Evolutionary conservation across 2,797 vertebrate species (phyloP), one percentile per base, ranked within the genome.

Genomic region (Pachyuromys duprasi): DNA sequence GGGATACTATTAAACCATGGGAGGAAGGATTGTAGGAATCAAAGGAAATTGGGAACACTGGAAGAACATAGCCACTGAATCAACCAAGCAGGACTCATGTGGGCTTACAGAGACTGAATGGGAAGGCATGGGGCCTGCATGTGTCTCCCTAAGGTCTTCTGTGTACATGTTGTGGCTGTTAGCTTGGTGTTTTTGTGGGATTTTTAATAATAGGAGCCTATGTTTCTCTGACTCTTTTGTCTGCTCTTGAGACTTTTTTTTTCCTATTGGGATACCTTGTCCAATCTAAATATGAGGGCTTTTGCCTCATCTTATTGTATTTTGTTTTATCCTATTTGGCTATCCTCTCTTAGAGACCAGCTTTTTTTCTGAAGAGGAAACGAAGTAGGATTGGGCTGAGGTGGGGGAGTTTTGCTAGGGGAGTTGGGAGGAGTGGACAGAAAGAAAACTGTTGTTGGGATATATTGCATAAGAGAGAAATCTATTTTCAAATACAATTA

Each of bases 81-180:
- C n/a, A 80, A 36, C 12, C 15, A 60, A 15, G 53, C 53, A 57
- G 5, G 76, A 5, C 18, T 12, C 53, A 57, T 22, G 22, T 53
- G 31, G 20, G 17, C 5, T 12, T 53, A 80, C 20, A 26, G 55
- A 45, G 72, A 14, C 5, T 24, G 9, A 26, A 13, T 75, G 22
- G 5, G 26, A 45, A 45, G 42, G 4, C 5, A 36, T 0, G 3
- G 53, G 20, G 3, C 6, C 5, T 15, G 33, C 20, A 8, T 36
- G 0, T 13, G 20, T 60, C n/a, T 80, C n/a, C 1, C 24, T 36
- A 20, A 36, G 53, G 3, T 60, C 20, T 5, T n/a, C 20, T 60
- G 33, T 12, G 6, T 60, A n/a, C n/a, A 14, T 75, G 11, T n/a
- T n/a, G 24, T 60, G 53, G 55, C 20, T 33, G 5, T 7, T 5